phyloP scores from a whole-genome alignment of 2,113 vertebrate species.

The Paraplagusia blochii region DNA sequence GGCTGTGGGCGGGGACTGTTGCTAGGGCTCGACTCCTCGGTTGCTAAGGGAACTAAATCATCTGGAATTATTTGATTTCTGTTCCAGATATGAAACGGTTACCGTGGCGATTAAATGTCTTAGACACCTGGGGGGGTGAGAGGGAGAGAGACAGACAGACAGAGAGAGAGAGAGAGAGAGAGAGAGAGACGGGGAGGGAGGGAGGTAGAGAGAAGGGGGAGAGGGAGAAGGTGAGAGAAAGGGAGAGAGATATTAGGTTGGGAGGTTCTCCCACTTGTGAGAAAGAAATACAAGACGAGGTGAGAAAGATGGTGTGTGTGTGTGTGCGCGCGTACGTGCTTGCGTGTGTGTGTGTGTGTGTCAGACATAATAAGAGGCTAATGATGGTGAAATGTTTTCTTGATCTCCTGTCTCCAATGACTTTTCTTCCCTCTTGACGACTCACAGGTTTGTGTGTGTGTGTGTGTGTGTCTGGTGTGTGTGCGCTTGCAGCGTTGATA shows the following conservation, averaged over 20 bases:
- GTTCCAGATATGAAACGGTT: constrained; percentile 99
- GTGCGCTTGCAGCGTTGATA: constrained; percentile 53
- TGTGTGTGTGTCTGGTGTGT: constrained; percentile 1
- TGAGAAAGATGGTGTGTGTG: constrained; percentile 47
- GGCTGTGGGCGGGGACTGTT: constrained; percentile 97
- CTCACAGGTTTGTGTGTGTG: constrained; percentile 44
- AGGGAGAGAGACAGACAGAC: background rate
- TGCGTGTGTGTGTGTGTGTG: constrained; percentile 3
- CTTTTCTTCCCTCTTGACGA: constrained; percentile 51
- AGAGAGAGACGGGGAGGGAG: too few species aligned
- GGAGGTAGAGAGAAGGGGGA: constrained; percentile 75
- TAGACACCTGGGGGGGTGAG: constrained; percentile 94
- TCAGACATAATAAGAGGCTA: constrained; percentile 53
- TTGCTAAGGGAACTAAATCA: constrained; percentile 99
- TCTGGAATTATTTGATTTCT: constrained; percentile 99
- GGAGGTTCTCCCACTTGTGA: constrained; percentile 36
- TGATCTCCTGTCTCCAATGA: constrained; percentile 60
- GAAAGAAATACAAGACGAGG: constrained; percentile 61
- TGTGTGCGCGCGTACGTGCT: constrained; percentile 7
- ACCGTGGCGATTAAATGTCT: constrained; percentile 99
- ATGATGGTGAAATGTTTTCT: constrained; percentile 67
- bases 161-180: too few species aligned
- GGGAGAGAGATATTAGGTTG: constrained; percentile 48
- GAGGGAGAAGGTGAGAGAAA: constrained; percentile 34
- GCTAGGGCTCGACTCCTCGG: constrained; percentile 98